Evolutionary conservation across 1,140 invertebrate species (phyloP), one percentile per base, ranked within the genome.

Genomic region (Phortica variegata): DNA sequence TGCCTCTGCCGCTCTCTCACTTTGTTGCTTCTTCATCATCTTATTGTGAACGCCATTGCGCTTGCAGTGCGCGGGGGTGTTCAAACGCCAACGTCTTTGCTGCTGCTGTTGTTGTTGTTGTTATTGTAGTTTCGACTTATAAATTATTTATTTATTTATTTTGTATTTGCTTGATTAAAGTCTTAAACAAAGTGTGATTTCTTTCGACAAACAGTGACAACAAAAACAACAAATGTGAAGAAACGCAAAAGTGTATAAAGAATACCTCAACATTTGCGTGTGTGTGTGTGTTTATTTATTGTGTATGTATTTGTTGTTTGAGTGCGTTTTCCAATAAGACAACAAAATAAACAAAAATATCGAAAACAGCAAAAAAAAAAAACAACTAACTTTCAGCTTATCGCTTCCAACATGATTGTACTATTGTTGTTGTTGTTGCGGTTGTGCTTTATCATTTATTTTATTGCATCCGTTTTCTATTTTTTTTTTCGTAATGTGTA

Each of bases 221-320:
- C 32, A 43, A 52, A 20, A 55, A 40, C 48, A 51, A 58, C 46
- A 47, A 54, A 49, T 50, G 47, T 50, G 52, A 42, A 46, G 49
- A 61, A 52, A 40, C 48, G 51, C 23, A 26, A 26, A 6, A 10
- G 52, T 21, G 52, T 51, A 54, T 58, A n/a, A 45, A 44, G 47
- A 49, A 56, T 43, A 52, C 55, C 56, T 36, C 50, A 48, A 58
- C 40, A 47, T 56, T 52, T 68, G 55, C 62, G 62, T 66, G 61
- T 56, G 55, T 66, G 59, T 60, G 45, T 41, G 9, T 5, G 32
- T 34, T 34, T 34, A 10, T 26, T 34, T 15, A 34, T 34, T 29
- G 26, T 29, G n/a, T 34, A n/a, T 13, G 13, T 34, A 34, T 34
- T 26, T 26, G 23, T 26, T 26, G 5, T 26, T 26, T n/a, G n/a